phyloP scores from a whole-genome alignment of 2,888 invertebrate species.

The Lordiphosa fenestrarum region DNA sequence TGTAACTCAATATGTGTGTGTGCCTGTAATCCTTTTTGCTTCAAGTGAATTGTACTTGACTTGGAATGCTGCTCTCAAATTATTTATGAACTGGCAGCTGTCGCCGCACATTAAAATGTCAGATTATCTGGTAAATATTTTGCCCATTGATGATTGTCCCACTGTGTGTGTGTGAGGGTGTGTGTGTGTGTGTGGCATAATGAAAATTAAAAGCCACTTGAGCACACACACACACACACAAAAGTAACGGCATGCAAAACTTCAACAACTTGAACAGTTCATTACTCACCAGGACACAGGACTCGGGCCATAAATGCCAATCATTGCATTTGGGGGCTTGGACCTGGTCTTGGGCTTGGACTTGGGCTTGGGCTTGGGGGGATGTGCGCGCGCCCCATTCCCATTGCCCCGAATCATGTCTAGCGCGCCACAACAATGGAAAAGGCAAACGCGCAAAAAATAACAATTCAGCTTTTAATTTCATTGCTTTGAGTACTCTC shows the following conservation, averaged over 20 bases:
- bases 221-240: too few species aligned
- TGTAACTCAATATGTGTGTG: slow-evolving; percentile 39
- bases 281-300: not conserved
- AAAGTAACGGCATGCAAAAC: slow-evolving; percentile 16
- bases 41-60: not conserved
- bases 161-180: too few species aligned
- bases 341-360: too few species aligned
- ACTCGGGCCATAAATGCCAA: slow-evolving; percentile 41
- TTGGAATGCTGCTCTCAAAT: slow-evolving; percentile 28
- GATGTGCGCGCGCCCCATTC: too few species aligned
- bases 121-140: slow-evolving; percentile 45
- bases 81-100: slow-evolving; percentile 24
- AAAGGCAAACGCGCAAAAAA: slow-evolving; percentile 12
- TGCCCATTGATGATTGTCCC: slow-evolving; percentile 24
- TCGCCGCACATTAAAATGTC: slow-evolving; percentile 34
- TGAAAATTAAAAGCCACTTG: slow-evolving; percentile 43
- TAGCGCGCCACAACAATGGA: not conserved
- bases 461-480: slow-evolving; percentile 59
- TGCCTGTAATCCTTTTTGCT: too few species aligned
- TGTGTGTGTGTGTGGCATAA: not conserved
- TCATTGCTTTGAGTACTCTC: slow-evolving; percentile 56
- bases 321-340: slow-evolving; percentile 33
- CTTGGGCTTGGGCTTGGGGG: too few species aligned
- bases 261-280: slow-evolving; percentile 1
- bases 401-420: too few species aligned